Evolutionary conservation across 2,797 vertebrate genomes (phyloP), one percentile per base, ranked within the genome.

Genomic region (Alcedo quadribrachys): DNA sequence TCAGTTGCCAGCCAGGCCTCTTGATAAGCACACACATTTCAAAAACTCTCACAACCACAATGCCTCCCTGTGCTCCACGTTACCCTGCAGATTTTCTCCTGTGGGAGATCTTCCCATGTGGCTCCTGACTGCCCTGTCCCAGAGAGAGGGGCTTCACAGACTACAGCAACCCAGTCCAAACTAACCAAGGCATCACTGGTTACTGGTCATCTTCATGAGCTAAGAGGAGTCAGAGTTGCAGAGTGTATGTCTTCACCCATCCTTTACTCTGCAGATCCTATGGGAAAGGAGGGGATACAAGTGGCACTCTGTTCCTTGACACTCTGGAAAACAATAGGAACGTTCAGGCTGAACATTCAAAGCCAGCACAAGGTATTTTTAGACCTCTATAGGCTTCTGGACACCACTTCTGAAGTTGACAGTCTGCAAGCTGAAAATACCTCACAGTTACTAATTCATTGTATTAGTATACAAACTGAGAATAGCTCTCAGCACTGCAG

Each of bases 361-460:
- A 94, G 58, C 37, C 63, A 86, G 68, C 7, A 74, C 30, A 76
- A 74, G 61, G 28, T 88, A 70, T 46, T 91, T 77, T 57, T 77
- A 76, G 83, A 76, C 24, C 24, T 84, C 45, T 55, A 5, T 43
- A 62, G 57, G 65, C n/a, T 71, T 87, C 69, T 75, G 46, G 69
- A 51, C 30, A 68, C 37, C 51, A 12, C 22, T 84, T 90, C 40
- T 61, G 25, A 77, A 86, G 45, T n/a, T 42, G 42, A 75, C 27
- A 82, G 45, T 67, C 42, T 74, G 35, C n/a, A 82, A 80, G 75
- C 20, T 48, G 81, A 71, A 95, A 88, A 77, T 42, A 90, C 22
- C 83, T 81, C 21, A 60, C 16, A 19, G 42, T 50, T 71, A 86
- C 27, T 81, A 81, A 76, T 46, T 48, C 4, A 0, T 33, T 77